These are phyloP conservation scores for Stenolophus ochropezus DNA, from an alignment of 2,888 invertebrate genomes.

Conservation along the genomic window DNA sequence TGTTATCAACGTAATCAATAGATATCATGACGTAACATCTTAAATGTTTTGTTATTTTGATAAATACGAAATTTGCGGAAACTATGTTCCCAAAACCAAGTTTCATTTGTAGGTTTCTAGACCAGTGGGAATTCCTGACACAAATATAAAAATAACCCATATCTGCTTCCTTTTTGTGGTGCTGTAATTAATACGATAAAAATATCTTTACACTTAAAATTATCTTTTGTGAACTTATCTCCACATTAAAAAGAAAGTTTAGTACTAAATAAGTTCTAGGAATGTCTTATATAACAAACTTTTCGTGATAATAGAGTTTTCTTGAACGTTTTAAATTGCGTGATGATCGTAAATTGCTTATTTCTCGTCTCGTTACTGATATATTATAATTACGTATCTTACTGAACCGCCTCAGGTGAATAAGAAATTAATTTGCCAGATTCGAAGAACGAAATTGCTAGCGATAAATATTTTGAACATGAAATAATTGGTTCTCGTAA, in stretches of 20 bases:
- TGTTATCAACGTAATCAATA: too few species aligned
- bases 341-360: background rate
- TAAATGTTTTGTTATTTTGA: too few species aligned
- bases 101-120: background rate
- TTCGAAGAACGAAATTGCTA: background rate
- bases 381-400: background rate
- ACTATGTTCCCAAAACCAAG: background rate
- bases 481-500: background rate
- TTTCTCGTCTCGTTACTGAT: background rate
- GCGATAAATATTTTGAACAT: background rate
- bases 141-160: background rate
- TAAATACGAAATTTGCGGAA: too few species aligned
- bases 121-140: background rate
- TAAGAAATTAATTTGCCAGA: background rate
- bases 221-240: background rate
- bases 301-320: background rate
- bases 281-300: background rate
- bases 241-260: background rate
- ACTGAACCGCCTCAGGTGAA: background rate
- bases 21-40: too few species aligned
- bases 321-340: background rate
- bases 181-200: background rate
- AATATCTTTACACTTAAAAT: background rate
- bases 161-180: background rate
- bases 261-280: background rate